These are phyloP conservation scores for Gastrophryne carolinensis DNA, from an alignment of 2,797 vertebrate species.

Conservation along the genomic window DNA sequence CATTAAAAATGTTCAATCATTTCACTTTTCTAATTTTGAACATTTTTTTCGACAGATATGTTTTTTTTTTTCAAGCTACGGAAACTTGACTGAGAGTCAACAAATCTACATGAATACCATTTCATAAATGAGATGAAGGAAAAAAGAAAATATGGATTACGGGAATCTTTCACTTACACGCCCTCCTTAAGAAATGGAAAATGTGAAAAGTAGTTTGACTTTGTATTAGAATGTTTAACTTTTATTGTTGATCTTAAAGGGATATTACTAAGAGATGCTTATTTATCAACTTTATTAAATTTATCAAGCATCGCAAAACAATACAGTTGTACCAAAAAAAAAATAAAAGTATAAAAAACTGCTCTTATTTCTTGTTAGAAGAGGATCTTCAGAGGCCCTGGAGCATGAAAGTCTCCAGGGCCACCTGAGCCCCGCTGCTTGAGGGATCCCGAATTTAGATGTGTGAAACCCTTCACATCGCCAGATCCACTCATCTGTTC, in stretches of 20 bases:
- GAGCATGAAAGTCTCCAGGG: no score
- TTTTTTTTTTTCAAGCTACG: neutral
- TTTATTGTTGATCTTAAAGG: neutral
- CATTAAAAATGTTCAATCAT: neutral
- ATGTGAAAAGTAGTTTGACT: neutral
- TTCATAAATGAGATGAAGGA: neutral
- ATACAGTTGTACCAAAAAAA: no score
- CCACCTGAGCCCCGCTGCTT: no score
- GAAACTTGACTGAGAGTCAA: constrained; percentile 16
- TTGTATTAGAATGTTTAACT: neutral
- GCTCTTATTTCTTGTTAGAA: no score
- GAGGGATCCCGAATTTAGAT: no score
- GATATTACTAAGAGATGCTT: no score
- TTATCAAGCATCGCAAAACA: no score
- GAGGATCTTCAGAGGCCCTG: no score
- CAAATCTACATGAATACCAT: constrained; percentile 23
- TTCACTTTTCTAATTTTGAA: neutral
- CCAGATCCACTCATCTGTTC: no score
- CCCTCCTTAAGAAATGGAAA: constrained; percentile 11
- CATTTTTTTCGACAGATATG: neutral
- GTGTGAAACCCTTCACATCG: no score
- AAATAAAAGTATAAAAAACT: no score
- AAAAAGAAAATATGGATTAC: constrained; percentile 15
- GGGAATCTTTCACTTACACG: constrained; percentile 14
- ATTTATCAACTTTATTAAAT: no score